Base-by-base conservation (phyloP, 2,888 invertebrate genomes). In the Andricus curvator region DNA sequence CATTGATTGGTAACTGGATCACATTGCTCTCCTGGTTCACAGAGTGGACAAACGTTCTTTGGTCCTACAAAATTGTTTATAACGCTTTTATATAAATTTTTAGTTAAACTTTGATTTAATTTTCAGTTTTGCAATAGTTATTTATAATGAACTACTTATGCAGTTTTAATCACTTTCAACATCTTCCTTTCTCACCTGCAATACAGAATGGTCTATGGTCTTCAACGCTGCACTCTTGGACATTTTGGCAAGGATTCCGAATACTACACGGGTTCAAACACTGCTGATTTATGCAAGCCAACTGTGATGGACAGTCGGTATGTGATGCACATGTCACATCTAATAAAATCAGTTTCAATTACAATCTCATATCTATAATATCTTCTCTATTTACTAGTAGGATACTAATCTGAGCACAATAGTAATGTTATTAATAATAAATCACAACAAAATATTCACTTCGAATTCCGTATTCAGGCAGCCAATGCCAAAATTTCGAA, bases 161-260 rank as follows among this genome's bases (percentile, higher is more conserved):
- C 60, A 60, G n/a, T 60, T 11, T 1, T 60, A 13, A 22, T 11
- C 60, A 22, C 13, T 22, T 22, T 60, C 60, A 60, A 62, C 74
- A 33, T 6, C 41, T 82, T 81, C 41, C 4, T 13, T 44, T 48
- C 86, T 88, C 93, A 96, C 97, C 96, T 94, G 96, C 96, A 64
- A 96, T 95, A 91, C 98, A 98, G 82, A 97, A 96, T 13, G 97
- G 96, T 90, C 96, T 96, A 92, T 98, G 98, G 88, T 97, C 94
- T 88, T 96, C 94, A 68, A 98, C 97, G 87, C 96, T 96, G 90
- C 98, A 98, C 86, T 97, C 96, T 88, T 97, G 96, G 77, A 95
- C 95, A 66, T 94, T 93, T 41, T 94, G 93, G 90, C 98, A 98
- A 3, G 97, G 97, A 84, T 96, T 96, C 37, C 94, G 95, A 91